Evolutionary conservation across 2,113 vertebrate genomes (phyloP), one percentile per base, ranked within the genome.

Genomic region (Asarcornis scutulata): DNA sequence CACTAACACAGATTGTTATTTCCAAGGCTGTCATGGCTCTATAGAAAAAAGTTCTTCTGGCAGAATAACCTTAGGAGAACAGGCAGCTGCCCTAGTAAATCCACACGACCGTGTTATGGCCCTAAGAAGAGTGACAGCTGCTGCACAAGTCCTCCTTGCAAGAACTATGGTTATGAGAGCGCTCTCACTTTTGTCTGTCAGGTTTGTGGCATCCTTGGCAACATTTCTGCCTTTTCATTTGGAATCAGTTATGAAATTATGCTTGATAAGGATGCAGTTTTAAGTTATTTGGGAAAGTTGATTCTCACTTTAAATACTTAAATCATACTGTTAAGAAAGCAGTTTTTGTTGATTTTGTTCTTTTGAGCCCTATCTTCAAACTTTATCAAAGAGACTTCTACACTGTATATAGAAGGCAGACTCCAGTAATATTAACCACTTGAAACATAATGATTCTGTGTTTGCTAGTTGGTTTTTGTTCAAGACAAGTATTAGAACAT

Each of bases 121-220:
- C 18, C 97, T 99, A 42, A 98, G 99, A 93, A 98, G 99, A 97
- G 99, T 99, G 88, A 99, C 99, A 3, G 99, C 99, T 18, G 99
- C 99, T 2, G 99, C 99, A 14, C 99, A 99, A 93, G 99, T 99
- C 42, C 98, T 99, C 56, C 97, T 99, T 89, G 99, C 99, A 85
- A 98, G 99, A 93, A 99, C 99, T 23, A 99, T 99, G 99, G 99
- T 99, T 94, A 99, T 99, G 99, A 98, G 99, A 95, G 99, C 99
- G 0, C 98, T 99, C 68, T 99, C 99, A 2, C 98, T 99, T 48
- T 97, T 99, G n/a, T 99, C 99, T 25, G 99, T 99, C 96, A 99
- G 99, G 99, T 99, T 25, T 32, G 97, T 95, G 21, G 53, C 40
- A 44, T 75, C 56, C 9, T 87, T 68, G 63, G n/a, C 53, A 91